Evolutionary conservation across 2,888 invertebrate genomes (phyloP), one percentile per base, ranked within the genome.

Genomic region (Brassicogethes aeneus): DNA sequence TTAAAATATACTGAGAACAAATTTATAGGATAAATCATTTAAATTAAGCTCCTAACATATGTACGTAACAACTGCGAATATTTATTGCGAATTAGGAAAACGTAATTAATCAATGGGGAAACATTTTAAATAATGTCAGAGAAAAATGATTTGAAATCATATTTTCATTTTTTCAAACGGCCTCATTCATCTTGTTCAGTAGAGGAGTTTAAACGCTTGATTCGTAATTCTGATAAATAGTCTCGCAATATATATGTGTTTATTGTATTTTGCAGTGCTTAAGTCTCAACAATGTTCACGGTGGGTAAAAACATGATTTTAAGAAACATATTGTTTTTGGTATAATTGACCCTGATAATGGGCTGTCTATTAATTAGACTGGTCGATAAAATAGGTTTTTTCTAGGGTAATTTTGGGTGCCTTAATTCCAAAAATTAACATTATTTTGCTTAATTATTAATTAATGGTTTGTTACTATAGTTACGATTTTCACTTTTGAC

Each of bases 71-170:
- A 48, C 42, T 41, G 17, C 34, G 39, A 43, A 46, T 53, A 51
- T 56, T 53, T 51, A 51, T 50, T 48, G 46, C 39, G 46, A 45
- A 54, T 53, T 52, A 52, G 41, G 44, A 23, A 42, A 42, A 37
- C 16, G 49, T 44, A 48, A 55, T 56, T 54, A 54, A 55, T 55
- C 55, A 55, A 36, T 13, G 37, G 16, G 15, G 34, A 36, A 53
- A 55, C 55, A 54, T 59, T 62, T 62, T 59, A 61, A 62, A 62
- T 60, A 59, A 54, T 59, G 59, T 60, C 57, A 55, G 58, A 56
- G 58, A 52, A 56, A 57, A 60, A 60, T 57, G 59, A 61, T 59
- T 58, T 51, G 54, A 52, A 61, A 60, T 60, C 56, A 57, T 59
- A 59, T 62, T 62, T 63, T 57, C 60, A 59, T 62, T 62, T 61